Evolutionary conservation across 2,888 invertebrate genomes (phyloP).

Genomic region (Acrobasis suavella): DNA sequence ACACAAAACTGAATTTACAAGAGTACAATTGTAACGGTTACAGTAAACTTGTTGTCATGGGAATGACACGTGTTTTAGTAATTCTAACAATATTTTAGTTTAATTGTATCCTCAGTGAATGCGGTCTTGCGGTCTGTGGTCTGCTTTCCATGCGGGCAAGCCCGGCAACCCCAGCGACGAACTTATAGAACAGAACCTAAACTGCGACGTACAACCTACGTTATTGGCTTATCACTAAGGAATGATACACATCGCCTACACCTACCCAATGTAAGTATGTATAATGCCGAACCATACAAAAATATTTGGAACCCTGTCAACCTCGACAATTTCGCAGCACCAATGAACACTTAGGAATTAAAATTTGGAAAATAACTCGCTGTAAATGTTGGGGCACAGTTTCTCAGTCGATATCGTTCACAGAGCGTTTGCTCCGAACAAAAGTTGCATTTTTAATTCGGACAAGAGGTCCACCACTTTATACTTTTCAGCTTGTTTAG

Average conservation of each 20-base stretch:
- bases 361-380: conserved; percentile 42
- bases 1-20: no score
- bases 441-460: conserved; percentile 8
- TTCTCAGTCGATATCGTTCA: conserved; percentile 39
- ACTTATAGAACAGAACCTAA: conserved; percentile 46
- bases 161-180: conserved; percentile 21
- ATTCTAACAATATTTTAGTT: no score
- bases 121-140: neutral
- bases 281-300: conserved; percentile 54
- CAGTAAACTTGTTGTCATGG: no score
- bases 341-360: conserved; percentile 65
- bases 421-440: conserved; percentile 28
- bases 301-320: conserved; percentile 66
- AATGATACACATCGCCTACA: conserved; percentile 58
- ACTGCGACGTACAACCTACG: conserved; percentile 52
- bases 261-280: conserved; percentile 46
- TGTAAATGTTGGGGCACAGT: conserved; percentile 31
- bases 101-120: no score
- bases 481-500: no score
- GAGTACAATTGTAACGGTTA: no score
- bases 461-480: neutral
- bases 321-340: conserved; percentile 67
- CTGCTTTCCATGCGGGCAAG: neutral
- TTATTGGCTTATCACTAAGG: conserved; percentile 65
- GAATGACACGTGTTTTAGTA: no score